Evolutionary conservation across 2,797 vertebrate genomes (phyloP).

Genomic region (Ctenochaetus hawaiiensis): DNA sequence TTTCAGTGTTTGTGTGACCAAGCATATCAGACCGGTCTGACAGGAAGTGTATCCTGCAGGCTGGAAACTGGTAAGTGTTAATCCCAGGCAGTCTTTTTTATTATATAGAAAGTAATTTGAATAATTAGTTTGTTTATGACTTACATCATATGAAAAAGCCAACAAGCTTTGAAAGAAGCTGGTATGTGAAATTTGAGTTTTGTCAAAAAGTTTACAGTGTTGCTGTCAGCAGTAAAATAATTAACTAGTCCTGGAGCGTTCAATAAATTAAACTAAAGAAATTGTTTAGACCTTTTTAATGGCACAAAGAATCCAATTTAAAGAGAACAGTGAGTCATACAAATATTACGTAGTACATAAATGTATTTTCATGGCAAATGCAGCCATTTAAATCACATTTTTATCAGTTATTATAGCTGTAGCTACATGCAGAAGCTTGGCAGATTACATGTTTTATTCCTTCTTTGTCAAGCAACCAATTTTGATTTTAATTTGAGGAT

Average conservation of each 20-base stretch:
- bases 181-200: neutral
- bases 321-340: neutral
- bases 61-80: neutral
- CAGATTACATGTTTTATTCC: too few species aligned
- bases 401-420: too few species aligned
- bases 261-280: too few species aligned
- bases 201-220: neutral
- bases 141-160: too few species aligned
- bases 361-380: neutral
- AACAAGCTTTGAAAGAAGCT: neutral
- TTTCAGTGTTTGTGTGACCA: neutral
- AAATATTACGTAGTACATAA: neutral
- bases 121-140: neutral
- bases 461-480: too few species aligned
- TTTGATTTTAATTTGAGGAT: neutral
- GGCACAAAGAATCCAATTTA: neutral
- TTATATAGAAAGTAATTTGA: too few species aligned
- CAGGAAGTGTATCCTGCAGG: conserved; percentile 11
- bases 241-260: too few species aligned
- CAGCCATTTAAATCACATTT: too few species aligned
- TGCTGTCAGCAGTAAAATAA: neutral
- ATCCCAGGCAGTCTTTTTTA: too few species aligned
- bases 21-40: conserved; percentile 26
- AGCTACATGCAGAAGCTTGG: too few species aligned
- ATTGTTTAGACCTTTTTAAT: neutral